Evolutionary conservation across 2,113 vertebrate genomes (phyloP).

Genomic region (Acanthochromis polyacanthus): DNA sequence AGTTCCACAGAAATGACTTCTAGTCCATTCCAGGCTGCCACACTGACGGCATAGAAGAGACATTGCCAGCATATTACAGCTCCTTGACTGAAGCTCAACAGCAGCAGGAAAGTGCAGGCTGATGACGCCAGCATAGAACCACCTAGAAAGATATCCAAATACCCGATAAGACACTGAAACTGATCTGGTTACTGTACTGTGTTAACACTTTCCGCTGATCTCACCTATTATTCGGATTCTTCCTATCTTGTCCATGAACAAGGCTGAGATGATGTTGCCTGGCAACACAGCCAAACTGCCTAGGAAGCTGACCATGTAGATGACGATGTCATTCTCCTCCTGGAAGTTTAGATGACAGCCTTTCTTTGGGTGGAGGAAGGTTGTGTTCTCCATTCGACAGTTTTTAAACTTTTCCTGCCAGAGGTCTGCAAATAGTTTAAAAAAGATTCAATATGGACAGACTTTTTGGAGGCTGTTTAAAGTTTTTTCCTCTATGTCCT

Average conservation of each 20-base stretch:
- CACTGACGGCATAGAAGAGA: conserved; percentile 92
- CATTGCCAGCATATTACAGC: conserved; percentile 97
- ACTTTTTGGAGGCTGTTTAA: neutral
- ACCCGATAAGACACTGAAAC: neutral
- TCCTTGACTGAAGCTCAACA: conserved; percentile 94
- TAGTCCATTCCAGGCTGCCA: conserved; percentile 96
- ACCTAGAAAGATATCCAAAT: conserved; percentile 75
- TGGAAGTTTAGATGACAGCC: conserved; percentile 95
- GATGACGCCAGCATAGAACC: conserved; percentile 94
- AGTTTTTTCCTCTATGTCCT: neutral
- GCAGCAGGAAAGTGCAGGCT: conserved; percentile 95
- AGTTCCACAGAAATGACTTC: conserved; percentile 97
- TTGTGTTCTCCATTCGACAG: conserved; percentile 90
- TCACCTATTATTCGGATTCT: conserved; percentile 96
- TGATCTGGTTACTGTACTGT: neutral
- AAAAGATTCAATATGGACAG: neutral
- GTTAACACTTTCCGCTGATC: conserved; percentile 40
- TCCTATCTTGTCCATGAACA: conserved; percentile 97
- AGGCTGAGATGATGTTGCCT: conserved; percentile 94
- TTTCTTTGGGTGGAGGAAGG: conserved; percentile 89
- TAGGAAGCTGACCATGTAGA: conserved; percentile 98
- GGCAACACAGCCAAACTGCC: conserved; percentile 95
- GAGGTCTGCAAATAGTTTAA: conserved; percentile 84
- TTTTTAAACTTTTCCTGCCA: conserved; percentile 93
- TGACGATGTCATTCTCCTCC: conserved; percentile 94